Percentiles rank a stretch among this genome's conserved stretches.
Conservation (phyloP, 2,888 invertebrate species). For the Drosophila pullipes region DNA sequence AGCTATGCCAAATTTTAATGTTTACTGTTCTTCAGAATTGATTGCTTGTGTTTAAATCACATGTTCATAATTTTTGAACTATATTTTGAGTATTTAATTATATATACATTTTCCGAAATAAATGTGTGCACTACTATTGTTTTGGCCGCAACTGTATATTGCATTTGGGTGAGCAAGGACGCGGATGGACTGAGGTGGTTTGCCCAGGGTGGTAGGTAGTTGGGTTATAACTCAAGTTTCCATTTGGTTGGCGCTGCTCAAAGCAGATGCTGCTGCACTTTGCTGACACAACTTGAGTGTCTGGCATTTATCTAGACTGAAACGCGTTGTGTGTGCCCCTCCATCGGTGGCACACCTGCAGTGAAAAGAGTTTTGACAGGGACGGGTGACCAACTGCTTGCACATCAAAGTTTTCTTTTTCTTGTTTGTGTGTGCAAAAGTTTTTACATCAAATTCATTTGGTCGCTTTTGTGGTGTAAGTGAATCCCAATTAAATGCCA, state of each 20-base stretch:
- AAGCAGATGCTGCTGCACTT: constrained; percentile 43
- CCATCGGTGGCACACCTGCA: constrained; percentile 58
- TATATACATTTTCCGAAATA: background rate
- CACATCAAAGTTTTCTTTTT: constrained; percentile 51
- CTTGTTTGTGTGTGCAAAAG: constrained; percentile 39
- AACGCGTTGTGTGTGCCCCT: constrained; percentile 44
- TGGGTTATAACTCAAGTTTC: constrained; percentile 24
- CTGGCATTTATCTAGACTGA: constrained; percentile 72
- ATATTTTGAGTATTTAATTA: background rate
- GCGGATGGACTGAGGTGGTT: background rate
- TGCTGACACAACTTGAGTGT: constrained; percentile 64
- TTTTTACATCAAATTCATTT: constrained; percentile 79
- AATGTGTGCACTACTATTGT: too few species aligned
- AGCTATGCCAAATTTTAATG: background rate
- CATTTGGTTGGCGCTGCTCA: constrained; percentile 19
- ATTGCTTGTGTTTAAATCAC: background rate
- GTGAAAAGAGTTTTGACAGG: constrained; percentile 5
- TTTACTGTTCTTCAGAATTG: background rate
- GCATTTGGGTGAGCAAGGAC: background rate
- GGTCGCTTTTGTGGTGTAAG: constrained; percentile 65
- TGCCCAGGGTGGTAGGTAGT: too few species aligned
- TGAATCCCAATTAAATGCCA: constrained; percentile 71
- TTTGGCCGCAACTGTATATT: background rate
- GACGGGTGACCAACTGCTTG: constrained; percentile 13
- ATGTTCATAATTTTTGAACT: background rate